A percentile compares a stretch with the other conserved stretches of the same genome.
These are phyloP conservation scores for Beris morrisii DNA, from an alignment of 2,888 invertebrate genomes.

Conservation along the genomic window DNA sequence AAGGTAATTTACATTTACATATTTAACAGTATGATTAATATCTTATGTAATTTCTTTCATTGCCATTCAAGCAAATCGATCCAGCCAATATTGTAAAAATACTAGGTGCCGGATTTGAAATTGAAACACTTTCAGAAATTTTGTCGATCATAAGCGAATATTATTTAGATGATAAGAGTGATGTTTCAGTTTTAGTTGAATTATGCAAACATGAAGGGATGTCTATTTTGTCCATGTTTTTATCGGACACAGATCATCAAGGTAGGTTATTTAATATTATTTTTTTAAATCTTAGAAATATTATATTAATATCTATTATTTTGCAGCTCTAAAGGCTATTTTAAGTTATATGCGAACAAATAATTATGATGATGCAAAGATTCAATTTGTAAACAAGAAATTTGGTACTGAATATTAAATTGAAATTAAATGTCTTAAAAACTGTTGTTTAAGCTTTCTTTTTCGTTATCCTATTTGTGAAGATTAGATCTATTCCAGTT, in stretches of 20 bases:
- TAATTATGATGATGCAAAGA: constrained; percentile 37
- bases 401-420: constrained; percentile 24
- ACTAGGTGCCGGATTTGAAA: constrained; percentile 53
- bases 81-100: constrained; percentile 48
- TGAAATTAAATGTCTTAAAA: too few relatives aligned
- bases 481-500: too few relatives aligned
- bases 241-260: constrained; percentile 49
- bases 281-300: neutral
- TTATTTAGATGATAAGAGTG: constrained; percentile 41
- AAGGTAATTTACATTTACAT: constrained; percentile 43
- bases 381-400: constrained; percentile 7
- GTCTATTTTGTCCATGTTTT: constrained; percentile 49
- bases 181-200: constrained; percentile 44
- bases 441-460: too few relatives aligned
- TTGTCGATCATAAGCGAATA: constrained; percentile 45
- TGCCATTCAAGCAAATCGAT: constrained; percentile 46
- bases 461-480: too few relatives aligned
- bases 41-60: constrained; percentile 1
- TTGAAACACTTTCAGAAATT: constrained; percentile 49
- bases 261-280: constrained; percentile 41
- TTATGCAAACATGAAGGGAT: constrained; percentile 51
- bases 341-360: constrained; percentile 44
- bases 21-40: neutral
- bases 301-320: neutral
- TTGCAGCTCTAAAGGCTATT: constrained; percentile 45